A percentile compares a stretch with the other conserved stretches of the same genome.
Evolutionary conservation across 2,113 vertebrate genomes (phyloP).

Genomic region (Elgaria multicarinata): DNA sequence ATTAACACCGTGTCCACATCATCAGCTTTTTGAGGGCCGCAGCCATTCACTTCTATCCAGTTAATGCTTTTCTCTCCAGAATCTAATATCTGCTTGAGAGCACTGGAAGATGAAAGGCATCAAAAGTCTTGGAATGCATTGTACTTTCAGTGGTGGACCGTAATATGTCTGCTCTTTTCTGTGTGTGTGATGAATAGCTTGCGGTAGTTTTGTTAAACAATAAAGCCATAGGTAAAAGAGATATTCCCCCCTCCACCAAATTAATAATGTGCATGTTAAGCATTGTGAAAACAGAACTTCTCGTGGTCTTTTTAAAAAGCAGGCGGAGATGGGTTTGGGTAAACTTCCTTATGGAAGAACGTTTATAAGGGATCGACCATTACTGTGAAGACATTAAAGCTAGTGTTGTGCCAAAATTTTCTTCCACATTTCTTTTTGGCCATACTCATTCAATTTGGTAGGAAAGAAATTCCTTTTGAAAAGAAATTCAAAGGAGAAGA

Average conservation of each 20-base stretch:
- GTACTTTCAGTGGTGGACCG: constrained; percentile 8
- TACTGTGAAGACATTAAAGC: not conserved
- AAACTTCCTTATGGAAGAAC: not conserved
- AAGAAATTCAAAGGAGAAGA: too few species aligned
- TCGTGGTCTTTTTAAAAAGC: not conserved
- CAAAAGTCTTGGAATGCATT: constrained; percentile 31
- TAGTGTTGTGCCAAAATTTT: not conserved
- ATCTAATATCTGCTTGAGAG: constrained; percentile 27
- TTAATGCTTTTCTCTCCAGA: constrained; percentile 27
- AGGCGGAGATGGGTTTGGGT: not conserved
- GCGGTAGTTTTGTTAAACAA: constrained; percentile 13
- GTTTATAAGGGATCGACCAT: not conserved
- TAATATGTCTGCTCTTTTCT: constrained; percentile 20
- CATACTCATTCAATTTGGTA: too few species aligned
- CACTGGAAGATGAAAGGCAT: constrained; percentile 27
- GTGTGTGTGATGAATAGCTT: not conserved
- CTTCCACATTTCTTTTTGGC: too few species aligned
- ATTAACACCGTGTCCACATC: constrained; percentile 31
- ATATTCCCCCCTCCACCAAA: not conserved
- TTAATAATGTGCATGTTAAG: not conserved
- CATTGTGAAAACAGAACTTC: not conserved
- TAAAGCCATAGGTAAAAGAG: constrained; percentile 14
- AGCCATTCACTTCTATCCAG: not conserved
- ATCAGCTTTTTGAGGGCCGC: constrained; percentile 12
- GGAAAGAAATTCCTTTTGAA: too few species aligned